Conservation (phyloP, 2,888 invertebrate genomes). For the Platypus cylindrus region DNA sequence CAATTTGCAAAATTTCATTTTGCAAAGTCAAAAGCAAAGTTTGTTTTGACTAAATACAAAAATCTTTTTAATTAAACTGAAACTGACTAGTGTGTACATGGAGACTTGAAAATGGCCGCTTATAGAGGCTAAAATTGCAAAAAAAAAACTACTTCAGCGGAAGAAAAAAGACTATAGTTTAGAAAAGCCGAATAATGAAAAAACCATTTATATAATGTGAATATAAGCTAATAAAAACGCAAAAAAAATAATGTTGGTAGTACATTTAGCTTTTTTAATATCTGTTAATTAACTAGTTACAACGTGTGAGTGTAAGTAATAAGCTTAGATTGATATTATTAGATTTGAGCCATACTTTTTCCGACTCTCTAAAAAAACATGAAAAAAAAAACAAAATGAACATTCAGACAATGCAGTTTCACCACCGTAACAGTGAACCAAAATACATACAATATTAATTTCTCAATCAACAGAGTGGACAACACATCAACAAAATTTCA, state of each 20-base stretch:
- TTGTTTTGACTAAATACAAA: background rate
- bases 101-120: conserved; percentile 1
- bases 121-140: conserved; percentile 17
- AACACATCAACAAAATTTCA: no score
- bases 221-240: no score
- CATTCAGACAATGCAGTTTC: no score
- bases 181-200: conserved; percentile 18
- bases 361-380: background rate
- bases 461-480: no score
- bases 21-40: background rate
- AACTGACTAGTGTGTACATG: conserved; percentile 1
- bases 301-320: conserved; percentile 13
- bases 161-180: conserved; percentile 16
- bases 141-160: conserved; percentile 21
- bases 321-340: no score
- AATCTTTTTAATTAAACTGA: background rate
- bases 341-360: no score
- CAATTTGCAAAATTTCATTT: background rate
- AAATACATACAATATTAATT: no score
- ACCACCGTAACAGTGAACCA: no score
- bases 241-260: conserved; percentile 23
- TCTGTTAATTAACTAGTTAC: conserved; percentile 23
- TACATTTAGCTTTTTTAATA: conserved; percentile 27
- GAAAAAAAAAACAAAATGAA: background rate
- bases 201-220: no score